These are phyloP conservation scores for Anodontia alba DNA, from an alignment of 2,888 invertebrate genomes.

Conservation along the genomic window DNA sequence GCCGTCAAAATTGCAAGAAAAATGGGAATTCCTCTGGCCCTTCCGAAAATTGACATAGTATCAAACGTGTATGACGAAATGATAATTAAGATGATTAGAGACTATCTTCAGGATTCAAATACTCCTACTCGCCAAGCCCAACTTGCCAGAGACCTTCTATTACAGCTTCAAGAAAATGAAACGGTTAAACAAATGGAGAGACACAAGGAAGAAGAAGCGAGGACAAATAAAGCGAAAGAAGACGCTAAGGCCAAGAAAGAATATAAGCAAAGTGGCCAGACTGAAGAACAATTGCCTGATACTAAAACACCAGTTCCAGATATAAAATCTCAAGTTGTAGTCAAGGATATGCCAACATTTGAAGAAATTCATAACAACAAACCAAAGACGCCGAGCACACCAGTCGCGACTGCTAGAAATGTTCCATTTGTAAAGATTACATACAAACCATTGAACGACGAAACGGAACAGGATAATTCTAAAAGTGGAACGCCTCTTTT, in stretches of 20 bases:
- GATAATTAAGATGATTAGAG: constrained; percentile 73
- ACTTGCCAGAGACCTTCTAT: constrained; percentile 60
- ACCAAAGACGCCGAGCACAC: constrained; percentile 12
- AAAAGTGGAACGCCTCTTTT: not conserved
- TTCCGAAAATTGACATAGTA: constrained; percentile 77
- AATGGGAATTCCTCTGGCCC: constrained; percentile 55
- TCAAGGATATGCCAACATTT: not conserved
- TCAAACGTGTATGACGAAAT: constrained; percentile 75
- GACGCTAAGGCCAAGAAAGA: constrained; percentile 41
- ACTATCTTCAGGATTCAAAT: constrained; percentile 68
- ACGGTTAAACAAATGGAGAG: constrained; percentile 46
- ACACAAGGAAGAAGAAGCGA: constrained; percentile 17
- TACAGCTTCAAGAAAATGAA: constrained; percentile 60
- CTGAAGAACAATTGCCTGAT: not conserved
- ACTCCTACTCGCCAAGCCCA: constrained; percentile 63
- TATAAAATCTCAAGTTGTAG: not conserved
- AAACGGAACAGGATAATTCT: not conserved
- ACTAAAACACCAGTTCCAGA: not conserved
- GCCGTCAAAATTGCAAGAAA: constrained; percentile 32
- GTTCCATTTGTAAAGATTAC: constrained; percentile 55
- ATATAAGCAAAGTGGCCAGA: not conserved
- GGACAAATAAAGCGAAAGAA: not conserved
- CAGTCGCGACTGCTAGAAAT: not conserved
- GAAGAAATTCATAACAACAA: constrained; percentile 18
- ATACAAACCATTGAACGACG: constrained; percentile 37